A percentile compares a stretch with the other conserved stretches of the same genome.
Conservation (phyloP, 2,797 vertebrate species). For the Hydrolagus colliei region DNA sequence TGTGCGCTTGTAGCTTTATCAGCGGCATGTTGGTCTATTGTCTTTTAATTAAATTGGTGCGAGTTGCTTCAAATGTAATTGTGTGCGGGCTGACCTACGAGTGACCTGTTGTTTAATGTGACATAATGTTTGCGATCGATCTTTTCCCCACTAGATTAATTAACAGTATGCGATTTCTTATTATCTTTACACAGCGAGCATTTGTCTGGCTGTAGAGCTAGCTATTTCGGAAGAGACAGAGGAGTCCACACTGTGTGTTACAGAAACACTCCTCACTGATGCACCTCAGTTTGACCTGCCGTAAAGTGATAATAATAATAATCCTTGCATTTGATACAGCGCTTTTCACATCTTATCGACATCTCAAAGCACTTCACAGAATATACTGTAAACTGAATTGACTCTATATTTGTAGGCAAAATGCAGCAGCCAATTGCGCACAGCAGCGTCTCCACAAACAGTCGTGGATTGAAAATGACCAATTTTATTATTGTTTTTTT, state of each 20-base stretch:
- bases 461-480: too few species aligned
- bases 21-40: not conserved
- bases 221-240: not conserved
- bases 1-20: not conserved
- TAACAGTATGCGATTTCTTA: not conserved
- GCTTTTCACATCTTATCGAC: too few species aligned
- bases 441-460: too few species aligned
- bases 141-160: not conserved
- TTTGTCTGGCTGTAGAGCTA: not conserved
- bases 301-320: not conserved
- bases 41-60: slow-evolving; percentile 19
- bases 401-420: too few species aligned
- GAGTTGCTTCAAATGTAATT: slow-evolving; percentile 14
- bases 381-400: too few species aligned
- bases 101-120: not conserved
- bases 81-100: not conserved
- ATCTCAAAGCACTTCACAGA: too few species aligned
- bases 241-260: not conserved
- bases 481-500: too few species aligned
- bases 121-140: not conserved
- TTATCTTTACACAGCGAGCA: not conserved
- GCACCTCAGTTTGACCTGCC: not conserved
- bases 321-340: too few species aligned
- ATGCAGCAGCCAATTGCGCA: too few species aligned
- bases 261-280: not conserved